Base-by-base conservation (phyloP, 2,888 invertebrate genomes). In the Conomelus anceps region DNA sequence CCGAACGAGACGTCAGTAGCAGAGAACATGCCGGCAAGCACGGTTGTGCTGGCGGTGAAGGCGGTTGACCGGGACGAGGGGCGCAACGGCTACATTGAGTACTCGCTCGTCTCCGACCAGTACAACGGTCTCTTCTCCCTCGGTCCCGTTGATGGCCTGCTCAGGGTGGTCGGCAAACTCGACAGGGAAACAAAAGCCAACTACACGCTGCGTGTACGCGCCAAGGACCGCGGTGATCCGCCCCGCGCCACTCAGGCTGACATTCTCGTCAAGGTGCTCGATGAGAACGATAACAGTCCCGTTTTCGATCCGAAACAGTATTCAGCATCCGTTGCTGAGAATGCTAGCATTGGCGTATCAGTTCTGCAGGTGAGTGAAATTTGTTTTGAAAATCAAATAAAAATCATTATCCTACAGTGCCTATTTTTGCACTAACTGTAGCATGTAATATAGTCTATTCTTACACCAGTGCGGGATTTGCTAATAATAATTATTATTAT, bases 301-400 rank as follows among this genome's bases (percentile, higher is more conserved):
- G 95, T 97, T 3, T 98, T 98, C 93, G 97, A 98, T 93, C 97
- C 97, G 0, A 96, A 97, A 92, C 97, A 98, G 93, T 98, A 98
- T 93, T 97, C 97, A 90, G 97, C 98, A 0, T 96, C 97, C 1
- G 96, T 98, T 29, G 97, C 97, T 0, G 99, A 99, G 94, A 98
- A 98, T 93, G 97, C 98, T n/a, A 97, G 97, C 91, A 97, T 98
- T 91, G 99, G 98, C 7, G 97, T 97, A 85, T 98, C 97, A 93
- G 97, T 99, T 0, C 93, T 98, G 84, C 97, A 97, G 95, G 97
- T 96, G 93, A 93, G 92, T 90, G 22, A 88, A 24, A 63, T 34
- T n/a, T n/a, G n/a, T n/a, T n/a, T n/a, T n/a, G n/a, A 17, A 34
- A 34, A 34, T 4, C 17, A 11, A 17, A 34, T 63, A 3, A n/a